These are phyloP conservation scores for Meloidogyne hapla DNA, from an alignment of 1,140 invertebrate genomes.

Conservation along the genomic window DNA sequence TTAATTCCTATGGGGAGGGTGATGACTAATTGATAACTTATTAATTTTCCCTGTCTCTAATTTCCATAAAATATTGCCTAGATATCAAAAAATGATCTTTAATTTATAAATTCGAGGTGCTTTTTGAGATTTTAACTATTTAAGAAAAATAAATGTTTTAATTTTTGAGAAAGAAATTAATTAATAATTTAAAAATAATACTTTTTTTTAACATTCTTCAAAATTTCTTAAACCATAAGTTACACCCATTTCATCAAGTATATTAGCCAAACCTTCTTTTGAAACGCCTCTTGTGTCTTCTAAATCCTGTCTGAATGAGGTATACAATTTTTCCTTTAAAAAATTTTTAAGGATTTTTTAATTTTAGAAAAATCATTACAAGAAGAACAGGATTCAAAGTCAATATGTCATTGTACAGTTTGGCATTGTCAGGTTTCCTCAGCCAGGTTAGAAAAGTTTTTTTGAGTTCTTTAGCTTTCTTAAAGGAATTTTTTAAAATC, in stretches of 20 bases:
- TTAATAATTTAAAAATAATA: no score
- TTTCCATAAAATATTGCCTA: no score
- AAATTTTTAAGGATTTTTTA: not conserved
- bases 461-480: not conserved
- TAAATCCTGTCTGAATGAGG: conserved; percentile 14
- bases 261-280: conserved; percentile 13
- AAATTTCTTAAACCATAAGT: conserved; percentile 17
- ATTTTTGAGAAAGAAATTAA: no score
- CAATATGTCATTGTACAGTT: conserved; percentile 21
- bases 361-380: not conserved
- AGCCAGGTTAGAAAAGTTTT: conserved; percentile 12
- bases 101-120: no score
- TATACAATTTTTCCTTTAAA: conserved; percentile 16
- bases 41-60: no score
- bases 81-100: no score
- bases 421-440: conserved; percentile 12
- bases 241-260: conserved; percentile 21
- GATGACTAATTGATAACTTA: no score
- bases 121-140: no score
- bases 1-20: no score
- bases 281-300: conserved; percentile 18
- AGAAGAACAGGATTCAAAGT: conserved; percentile 20
- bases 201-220: not conserved
- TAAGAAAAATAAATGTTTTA: no score
- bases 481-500: not conserved